Percentiles rank a stretch among this genome's conserved stretches.
phyloP scores from a whole-genome alignment of 1,140 invertebrate genomes.

The Agrilus planipennis region DNA sequence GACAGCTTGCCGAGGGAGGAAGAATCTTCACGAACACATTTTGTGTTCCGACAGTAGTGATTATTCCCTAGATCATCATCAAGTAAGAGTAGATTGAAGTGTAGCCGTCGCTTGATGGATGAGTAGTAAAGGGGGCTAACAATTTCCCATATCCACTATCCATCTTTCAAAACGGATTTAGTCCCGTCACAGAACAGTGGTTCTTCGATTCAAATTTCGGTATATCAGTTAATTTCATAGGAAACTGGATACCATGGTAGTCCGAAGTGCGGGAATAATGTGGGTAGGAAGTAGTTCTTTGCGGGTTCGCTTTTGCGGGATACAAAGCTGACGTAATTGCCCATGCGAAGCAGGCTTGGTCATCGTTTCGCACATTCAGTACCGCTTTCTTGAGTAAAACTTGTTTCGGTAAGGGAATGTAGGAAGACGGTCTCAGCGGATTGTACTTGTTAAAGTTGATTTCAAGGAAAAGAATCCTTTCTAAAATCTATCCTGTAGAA shows the following conservation, averaged over 20 bases:
- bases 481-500: no score
- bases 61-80: no score
- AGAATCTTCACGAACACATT: no score
- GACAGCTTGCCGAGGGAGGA: no score
- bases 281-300: constrained; percentile 10
- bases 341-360: constrained; percentile 25
- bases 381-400: constrained; percentile 24
- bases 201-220: constrained; percentile 15
- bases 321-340: constrained; percentile 16
- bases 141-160: no score
- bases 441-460: constrained; percentile 8
- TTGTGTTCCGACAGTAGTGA: no score
- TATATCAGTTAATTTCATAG: constrained; percentile 11
- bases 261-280: constrained; percentile 11
- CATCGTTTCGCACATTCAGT: constrained; percentile 25
- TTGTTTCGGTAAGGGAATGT: constrained; percentile 18
- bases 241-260: constrained; percentile 7
- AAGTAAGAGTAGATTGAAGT: no score
- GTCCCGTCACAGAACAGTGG: no score
- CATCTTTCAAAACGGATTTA: no score
- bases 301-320: constrained; percentile 7
- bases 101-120: no score
- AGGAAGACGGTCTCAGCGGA: constrained; percentile 13
- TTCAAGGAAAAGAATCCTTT: no score
- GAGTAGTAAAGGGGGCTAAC: no score